phyloP scores from a whole-genome alignment of 2,113 vertebrate genomes.

The Cyanoramphus novaezelandiae region DNA sequence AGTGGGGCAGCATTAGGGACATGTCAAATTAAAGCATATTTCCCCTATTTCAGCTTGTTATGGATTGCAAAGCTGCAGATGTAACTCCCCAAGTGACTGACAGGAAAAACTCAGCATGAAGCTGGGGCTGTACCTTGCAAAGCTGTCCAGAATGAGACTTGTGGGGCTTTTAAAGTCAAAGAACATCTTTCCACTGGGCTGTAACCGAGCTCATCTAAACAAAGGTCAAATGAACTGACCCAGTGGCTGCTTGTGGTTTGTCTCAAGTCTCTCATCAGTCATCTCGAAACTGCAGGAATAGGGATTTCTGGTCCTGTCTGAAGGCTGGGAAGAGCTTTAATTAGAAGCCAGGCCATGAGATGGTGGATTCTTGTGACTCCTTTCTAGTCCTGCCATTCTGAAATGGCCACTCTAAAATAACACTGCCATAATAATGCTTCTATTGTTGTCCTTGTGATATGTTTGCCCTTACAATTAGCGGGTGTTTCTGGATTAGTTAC shows the following conservation, averaged over 20 bases:
- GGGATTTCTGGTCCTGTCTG: neutral
- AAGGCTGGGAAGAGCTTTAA: slow-evolving; percentile 17
- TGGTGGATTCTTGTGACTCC: neutral
- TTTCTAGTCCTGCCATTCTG: neutral
- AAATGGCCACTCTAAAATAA: neutral
- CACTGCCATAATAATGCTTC: neutral
- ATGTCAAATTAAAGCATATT: neutral
- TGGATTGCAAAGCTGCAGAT: neutral
- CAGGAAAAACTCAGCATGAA: neutral
- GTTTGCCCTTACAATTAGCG: neutral
- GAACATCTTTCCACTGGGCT: neutral
- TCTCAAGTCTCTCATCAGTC: slow-evolving; percentile 29
- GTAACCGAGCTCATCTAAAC: neutral
- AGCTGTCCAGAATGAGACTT: neutral
- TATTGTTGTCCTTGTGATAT: neutral
- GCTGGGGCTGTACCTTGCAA: neutral
- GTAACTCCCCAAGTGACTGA: neutral
- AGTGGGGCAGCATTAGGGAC: neutral
- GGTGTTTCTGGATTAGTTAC: neutral
- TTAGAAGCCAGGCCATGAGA: slow-evolving; percentile 2
- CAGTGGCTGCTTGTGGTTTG: slow-evolving; percentile 18
- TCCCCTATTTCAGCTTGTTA: neutral
- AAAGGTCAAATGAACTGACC: neutral
- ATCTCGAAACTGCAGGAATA: neutral
- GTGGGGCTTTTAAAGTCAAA: neutral